These are phyloP conservation scores for Echeneis naucrates DNA, from an alignment of 2,797 vertebrate genomes.

Conservation along the genomic window DNA sequence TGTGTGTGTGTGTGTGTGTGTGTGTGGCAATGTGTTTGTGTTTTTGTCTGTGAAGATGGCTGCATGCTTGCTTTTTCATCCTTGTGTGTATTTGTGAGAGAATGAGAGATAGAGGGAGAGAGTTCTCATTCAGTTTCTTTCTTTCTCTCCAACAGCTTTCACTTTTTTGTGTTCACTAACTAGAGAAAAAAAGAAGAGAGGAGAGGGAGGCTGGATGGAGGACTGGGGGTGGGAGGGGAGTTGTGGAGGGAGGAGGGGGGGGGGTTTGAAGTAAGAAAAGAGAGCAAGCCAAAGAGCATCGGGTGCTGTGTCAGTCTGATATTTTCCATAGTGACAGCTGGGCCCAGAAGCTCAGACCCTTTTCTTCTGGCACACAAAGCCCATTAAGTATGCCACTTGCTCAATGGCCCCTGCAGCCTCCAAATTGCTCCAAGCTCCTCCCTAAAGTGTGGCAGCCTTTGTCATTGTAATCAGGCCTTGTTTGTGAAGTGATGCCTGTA, in stretches of 20 bases:
- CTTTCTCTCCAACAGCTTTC: conserved; percentile 85
- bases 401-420: conserved; percentile 90
- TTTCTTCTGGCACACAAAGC: conserved; percentile 90
- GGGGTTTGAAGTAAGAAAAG: conserved; percentile 64
- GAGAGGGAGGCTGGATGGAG: not conserved
- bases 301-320: conserved; percentile 85
- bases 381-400: conserved; percentile 92
- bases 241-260: too few species aligned
- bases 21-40: conserved; percentile 17
- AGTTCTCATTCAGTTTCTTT: conserved; percentile 71
- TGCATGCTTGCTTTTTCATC: conserved; percentile 8
- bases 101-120: conserved; percentile 64
- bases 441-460: conserved; percentile 95
- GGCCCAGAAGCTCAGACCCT: conserved; percentile 87
- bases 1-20: conserved; percentile 11
- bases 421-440: conserved; percentile 90
- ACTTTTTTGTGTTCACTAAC: conserved; percentile 82
- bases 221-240: not conserved
- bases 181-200: conserved; percentile 63
- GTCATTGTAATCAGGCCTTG: conserved; percentile 93
- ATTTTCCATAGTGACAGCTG: conserved; percentile 93
- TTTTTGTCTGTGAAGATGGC: conserved; percentile 10
- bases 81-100: conserved; percentile 2
- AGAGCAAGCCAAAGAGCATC: conserved; percentile 72
- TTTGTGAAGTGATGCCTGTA: conserved; percentile 86